Conservation (phyloP, 2,113 vertebrate species). For the Mobula birostris region DNA sequence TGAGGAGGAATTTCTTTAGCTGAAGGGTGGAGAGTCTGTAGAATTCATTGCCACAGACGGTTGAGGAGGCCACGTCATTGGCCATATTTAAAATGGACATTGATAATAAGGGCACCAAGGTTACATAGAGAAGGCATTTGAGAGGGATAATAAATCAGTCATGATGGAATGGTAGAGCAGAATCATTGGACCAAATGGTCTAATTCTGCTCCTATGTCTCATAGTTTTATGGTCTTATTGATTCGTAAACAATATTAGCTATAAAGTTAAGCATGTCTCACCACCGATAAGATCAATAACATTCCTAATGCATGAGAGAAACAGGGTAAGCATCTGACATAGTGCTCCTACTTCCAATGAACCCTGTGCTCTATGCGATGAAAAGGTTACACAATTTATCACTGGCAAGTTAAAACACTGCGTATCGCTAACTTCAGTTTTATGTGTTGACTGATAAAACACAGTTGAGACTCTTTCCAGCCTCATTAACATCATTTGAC, state of each 20-base stretch:
- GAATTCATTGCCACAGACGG: too few relatives aligned
- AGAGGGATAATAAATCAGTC: too few relatives aligned
- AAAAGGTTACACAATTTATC: neutral
- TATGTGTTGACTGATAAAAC: neutral
- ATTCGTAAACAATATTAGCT: neutral
- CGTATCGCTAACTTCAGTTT: neutral
- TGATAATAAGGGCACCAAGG: too few relatives aligned
- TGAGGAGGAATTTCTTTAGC: too few relatives aligned
- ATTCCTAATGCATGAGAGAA: neutral
- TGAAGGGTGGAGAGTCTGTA: too few relatives aligned
- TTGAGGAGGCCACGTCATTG: too few relatives aligned
- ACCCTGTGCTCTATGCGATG: neutral
- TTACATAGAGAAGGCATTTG: too few relatives aligned
- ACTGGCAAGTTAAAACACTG: neutral
- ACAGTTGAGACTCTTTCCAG: neutral
- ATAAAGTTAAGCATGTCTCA: neutral
- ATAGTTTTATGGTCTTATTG: too few relatives aligned
- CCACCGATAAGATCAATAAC: neutral
- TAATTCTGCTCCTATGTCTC: too few relatives aligned
- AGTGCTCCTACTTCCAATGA: neutral
- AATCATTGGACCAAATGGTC: too few relatives aligned
- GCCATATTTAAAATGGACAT: too few relatives aligned
- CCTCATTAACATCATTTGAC: neutral
- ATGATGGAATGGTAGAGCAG: too few relatives aligned
- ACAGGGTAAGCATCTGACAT: neutral